Conservation (phyloP, 2,888 invertebrate species). For the Aphodius granarius region DNA sequence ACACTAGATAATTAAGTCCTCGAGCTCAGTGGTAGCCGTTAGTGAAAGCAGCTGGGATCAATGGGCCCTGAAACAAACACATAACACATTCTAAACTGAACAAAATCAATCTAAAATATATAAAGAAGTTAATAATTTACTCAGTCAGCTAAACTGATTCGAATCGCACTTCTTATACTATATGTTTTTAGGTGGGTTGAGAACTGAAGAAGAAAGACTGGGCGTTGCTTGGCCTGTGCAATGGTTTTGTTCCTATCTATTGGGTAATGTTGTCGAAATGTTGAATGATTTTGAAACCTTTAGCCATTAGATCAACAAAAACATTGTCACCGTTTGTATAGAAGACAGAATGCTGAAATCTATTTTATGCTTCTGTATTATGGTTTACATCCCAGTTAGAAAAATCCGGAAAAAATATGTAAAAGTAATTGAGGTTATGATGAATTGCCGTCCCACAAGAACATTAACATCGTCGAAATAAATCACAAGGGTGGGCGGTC, state of each 20-base stretch:
- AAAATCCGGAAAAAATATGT: neutral
- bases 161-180: too few relatives aligned
- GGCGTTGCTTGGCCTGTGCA: too few relatives aligned
- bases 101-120: neutral
- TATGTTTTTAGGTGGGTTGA: too few relatives aligned
- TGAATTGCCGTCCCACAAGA: neutral
- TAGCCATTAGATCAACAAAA: too few relatives aligned
- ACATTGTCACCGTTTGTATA: too few relatives aligned
- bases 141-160: too few relatives aligned
- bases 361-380: too few relatives aligned
- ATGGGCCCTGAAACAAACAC: slow-evolving; percentile 79
- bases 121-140: neutral
- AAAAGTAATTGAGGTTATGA: neutral
- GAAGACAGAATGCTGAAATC: too few relatives aligned
- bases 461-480: neutral
- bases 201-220: too few relatives aligned
- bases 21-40: slow-evolving; percentile 92
- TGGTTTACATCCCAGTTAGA: neutral
- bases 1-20: slow-evolving; percentile 46
- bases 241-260: too few relatives aligned
- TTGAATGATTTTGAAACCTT: too few relatives aligned
- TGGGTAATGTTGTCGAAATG: too few relatives aligned
- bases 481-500: neutral
- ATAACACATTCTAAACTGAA: slow-evolving; percentile 17
- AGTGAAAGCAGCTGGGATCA: slow-evolving; percentile 98